Evolutionary conservation across 2,888 invertebrate genomes (phyloP).

Genomic region (Drosophila buzzatii): DNA sequence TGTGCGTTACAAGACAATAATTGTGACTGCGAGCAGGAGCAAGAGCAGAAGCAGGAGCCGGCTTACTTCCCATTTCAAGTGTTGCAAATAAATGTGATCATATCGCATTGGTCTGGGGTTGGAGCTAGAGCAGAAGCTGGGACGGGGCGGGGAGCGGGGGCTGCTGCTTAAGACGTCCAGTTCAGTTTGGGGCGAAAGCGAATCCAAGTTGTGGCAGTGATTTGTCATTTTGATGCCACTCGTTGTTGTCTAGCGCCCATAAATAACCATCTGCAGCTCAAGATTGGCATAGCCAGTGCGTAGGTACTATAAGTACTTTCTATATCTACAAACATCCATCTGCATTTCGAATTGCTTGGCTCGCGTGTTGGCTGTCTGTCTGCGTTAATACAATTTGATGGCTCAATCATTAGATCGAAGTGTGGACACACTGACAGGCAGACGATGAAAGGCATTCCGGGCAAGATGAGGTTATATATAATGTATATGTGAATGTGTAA

Average conservation of each 20-base stretch:
- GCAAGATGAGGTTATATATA: neutral
- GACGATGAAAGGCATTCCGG: neutral
- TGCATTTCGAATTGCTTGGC: constrained; percentile 10
- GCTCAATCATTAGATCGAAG: constrained; percentile 2
- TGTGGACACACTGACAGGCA: constrained; percentile 9
- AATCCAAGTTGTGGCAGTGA: constrained; percentile 58
- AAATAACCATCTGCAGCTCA: constrained; percentile 66
- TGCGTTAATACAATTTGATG: constrained; percentile 5
- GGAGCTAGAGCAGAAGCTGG: neutral
- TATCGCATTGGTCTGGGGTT: constrained; percentile 39
- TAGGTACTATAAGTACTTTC: constrained; percentile 20
- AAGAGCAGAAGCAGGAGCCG: constrained; percentile 4
- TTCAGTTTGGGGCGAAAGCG: neutral
- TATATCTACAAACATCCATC: constrained; percentile 17
- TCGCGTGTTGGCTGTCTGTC: neutral
- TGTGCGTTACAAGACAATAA: constrained; percentile 72
- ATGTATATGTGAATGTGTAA: neutral
- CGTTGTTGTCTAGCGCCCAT: constrained; percentile 49
- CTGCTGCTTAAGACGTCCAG: constrained; percentile 16
- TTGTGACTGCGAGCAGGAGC: constrained; percentile 46
- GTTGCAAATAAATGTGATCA: constrained; percentile 79
- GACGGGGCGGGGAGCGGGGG: neutral
- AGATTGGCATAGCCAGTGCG: constrained; percentile 26
- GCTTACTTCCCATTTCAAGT: constrained; percentile 45
- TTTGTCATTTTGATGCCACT: constrained; percentile 68